Conservation (phyloP, 2,888 invertebrate species). For the Auanema sp. region DNA sequence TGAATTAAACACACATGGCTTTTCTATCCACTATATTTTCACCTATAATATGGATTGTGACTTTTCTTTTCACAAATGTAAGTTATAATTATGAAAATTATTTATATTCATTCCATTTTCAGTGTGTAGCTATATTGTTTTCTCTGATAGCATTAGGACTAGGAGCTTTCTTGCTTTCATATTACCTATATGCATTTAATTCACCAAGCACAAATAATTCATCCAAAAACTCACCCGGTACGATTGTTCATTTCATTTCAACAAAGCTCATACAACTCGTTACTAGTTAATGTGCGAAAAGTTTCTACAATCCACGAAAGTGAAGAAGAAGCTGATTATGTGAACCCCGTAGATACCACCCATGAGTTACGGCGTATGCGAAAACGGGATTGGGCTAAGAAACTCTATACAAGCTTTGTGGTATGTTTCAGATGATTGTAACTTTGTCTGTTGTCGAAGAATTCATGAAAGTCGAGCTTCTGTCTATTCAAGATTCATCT, state of each 20-base stretch:
- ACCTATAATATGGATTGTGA: slow-evolving; percentile 30
- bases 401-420: slow-evolving; percentile 46
- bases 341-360: background rate
- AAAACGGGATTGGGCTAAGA: slow-evolving; percentile 50
- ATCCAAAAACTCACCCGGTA: background rate
- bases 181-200: slow-evolving; percentile 39
- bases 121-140: slow-evolving; percentile 35
- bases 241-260: background rate
- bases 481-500: too few relatives aligned
- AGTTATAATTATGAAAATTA: slow-evolving; percentile 13
- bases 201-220: slow-evolving; percentile 8
- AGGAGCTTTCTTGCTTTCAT: slow-evolving; percentile 40
- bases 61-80: slow-evolving; percentile 38
- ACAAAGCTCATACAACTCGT: background rate
- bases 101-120: slow-evolving; percentile 8
- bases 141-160: slow-evolving; percentile 28
- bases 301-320: slow-evolving; percentile 39
- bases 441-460: background rate
- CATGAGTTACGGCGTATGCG: slow-evolving; percentile 36
- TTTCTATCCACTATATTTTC: slow-evolving; percentile 36
- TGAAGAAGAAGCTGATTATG: slow-evolving; percentile 31
- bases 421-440: slow-evolving; percentile 21
- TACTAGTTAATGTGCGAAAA: slow-evolving; percentile 23
- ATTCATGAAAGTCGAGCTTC: too few relatives aligned
- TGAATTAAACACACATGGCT: slow-evolving; percentile 21